Evolutionary conservation across 2,113 vertebrate species (phyloP), one percentile per base, ranked within the genome.

Genomic region (Craseonycteris thonglongyai): DNA sequence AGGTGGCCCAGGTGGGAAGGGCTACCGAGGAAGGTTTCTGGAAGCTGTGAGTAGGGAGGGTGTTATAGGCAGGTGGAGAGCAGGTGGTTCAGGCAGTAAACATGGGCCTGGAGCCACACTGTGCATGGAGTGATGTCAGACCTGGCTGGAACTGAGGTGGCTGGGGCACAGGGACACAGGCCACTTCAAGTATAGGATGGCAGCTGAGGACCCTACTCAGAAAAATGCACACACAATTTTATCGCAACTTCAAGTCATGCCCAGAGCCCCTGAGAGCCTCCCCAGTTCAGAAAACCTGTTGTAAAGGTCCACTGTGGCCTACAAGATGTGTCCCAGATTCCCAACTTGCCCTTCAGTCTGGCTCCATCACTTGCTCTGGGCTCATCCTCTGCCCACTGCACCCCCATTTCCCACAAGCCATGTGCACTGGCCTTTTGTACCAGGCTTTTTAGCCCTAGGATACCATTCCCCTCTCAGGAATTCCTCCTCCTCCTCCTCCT

Each of bases 101-200:
- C 9, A 1, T 0, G 0, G 19, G n/a, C 42, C 40, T 49, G 65
- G 49, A 47, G 33, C 61, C 38, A 88, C 33, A 0, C 18, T 0
- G 6, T 8, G 69, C 47, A 0, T 12, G 63, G 26, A 30, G 19
- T 16, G 26, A 40, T 30, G 19, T 33, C 11, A 1, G 82, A 35
- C 35, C 63, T 38, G 38, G 66, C 71, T 66, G 75, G 30, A 45
- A 28, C 18, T 7, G 26, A 42, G 66, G 24, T 21, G 3, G 3
- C 26, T 15, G 0, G 28, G 59, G 33, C 7, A 33, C 10, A 75
- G 11, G 49, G 56, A 80, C 88, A 38, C n/a, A 38, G 82, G 68
- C 8, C 80, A 30, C 74, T 88, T 63, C 10, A 45, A 92, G 38
- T 74, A 35, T 42, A 54, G 47, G 40, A 79, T 65, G 45, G 45